phyloP scores from a whole-genome alignment of 1,140 invertebrate genomes.

The Helicoverpa zea region DNA sequence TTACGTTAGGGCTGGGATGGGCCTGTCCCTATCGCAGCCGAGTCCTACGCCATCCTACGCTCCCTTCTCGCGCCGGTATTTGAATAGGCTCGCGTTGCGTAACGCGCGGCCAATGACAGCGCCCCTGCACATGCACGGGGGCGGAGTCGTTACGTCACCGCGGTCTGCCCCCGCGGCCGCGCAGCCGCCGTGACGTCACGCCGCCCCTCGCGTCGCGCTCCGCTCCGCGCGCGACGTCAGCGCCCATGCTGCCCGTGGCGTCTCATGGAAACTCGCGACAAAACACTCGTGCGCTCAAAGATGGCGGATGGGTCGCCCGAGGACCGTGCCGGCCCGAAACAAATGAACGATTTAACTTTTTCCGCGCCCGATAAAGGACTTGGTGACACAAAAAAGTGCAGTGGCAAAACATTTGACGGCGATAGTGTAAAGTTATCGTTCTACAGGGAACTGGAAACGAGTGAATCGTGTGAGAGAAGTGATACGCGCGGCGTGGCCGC shows the following conservation, averaged over 20 bases:
- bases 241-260: constrained; percentile 76
- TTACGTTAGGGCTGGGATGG: constrained; percentile 80
- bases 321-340: constrained; percentile 72
- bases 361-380: constrained; percentile 76
- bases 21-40: constrained; percentile 74
- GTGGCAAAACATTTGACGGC: constrained; percentile 74
- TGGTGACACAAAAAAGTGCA: constrained; percentile 85
- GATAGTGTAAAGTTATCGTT: constrained; percentile 81
- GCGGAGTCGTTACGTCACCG: constrained; percentile 84
- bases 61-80: constrained; percentile 79
- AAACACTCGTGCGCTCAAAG: constrained; percentile 86
- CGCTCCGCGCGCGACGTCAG: constrained; percentile 72
- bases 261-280: constrained; percentile 77
- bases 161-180: constrained; percentile 77
- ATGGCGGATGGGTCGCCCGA: constrained; percentile 86
- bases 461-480: constrained; percentile 84
- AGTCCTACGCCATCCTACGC: constrained; percentile 79
- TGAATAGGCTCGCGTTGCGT: constrained; percentile 84
- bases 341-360: constrained; percentile 84
- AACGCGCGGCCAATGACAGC: constrained; percentile 85
- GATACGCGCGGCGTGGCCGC: constrained; percentile 82
- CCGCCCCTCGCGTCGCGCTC: constrained; percentile 67
- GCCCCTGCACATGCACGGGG: constrained; percentile 80
- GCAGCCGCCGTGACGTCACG: constrained; percentile 84
- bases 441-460: constrained; percentile 79